Conservation (phyloP, 2,888 invertebrate genomes). For the Andrena minutula region DNA sequence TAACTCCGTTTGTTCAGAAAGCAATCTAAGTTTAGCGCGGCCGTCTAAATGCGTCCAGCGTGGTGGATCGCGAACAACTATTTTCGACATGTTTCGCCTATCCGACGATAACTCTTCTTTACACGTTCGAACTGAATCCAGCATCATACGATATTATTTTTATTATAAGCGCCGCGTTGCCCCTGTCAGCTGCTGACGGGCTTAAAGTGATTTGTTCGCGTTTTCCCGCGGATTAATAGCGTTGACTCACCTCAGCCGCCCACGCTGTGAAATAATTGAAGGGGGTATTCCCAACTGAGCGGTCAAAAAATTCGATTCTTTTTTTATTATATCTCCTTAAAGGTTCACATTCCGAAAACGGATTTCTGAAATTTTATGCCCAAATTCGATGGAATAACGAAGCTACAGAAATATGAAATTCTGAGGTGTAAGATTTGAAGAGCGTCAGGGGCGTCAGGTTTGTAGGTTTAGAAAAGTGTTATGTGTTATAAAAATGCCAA, state of each 20-base stretch:
- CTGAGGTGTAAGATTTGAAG: too few relatives aligned
- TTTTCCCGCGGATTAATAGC: slow-evolving; percentile 11
- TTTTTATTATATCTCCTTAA: too few relatives aligned
- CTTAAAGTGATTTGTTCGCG: slow-evolving; percentile 23
- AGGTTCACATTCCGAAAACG: too few relatives aligned
- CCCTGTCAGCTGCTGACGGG: background rate
- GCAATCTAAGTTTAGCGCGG: slow-evolving; percentile 71
- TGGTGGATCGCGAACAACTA: slow-evolving; percentile 60
- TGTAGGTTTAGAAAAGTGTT: too few relatives aligned
- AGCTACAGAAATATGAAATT: too few relatives aligned
- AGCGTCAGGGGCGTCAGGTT: too few relatives aligned
- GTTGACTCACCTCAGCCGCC: background rate
- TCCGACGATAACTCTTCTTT: background rate
- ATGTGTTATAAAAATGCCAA: too few relatives aligned
- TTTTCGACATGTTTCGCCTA: slow-evolving; percentile 56
- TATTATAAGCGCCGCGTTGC: slow-evolving; percentile 32
- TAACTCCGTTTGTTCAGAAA: slow-evolving; percentile 65
- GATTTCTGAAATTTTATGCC: too few relatives aligned
- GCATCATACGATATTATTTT: slow-evolving; percentile 17
- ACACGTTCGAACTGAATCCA: background rate
- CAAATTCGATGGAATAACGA: too few relatives aligned
- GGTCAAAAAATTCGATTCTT: too few relatives aligned
- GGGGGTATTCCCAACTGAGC: too few relatives aligned
- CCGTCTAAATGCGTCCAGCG: slow-evolving; percentile 62
- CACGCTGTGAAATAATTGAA: background rate